Percentiles rank a stretch among this genome's conserved stretches.
Evolutionary conservation across 2,113 vertebrate species (phyloP).

Genomic region (Phocoena phocoena): DNA sequence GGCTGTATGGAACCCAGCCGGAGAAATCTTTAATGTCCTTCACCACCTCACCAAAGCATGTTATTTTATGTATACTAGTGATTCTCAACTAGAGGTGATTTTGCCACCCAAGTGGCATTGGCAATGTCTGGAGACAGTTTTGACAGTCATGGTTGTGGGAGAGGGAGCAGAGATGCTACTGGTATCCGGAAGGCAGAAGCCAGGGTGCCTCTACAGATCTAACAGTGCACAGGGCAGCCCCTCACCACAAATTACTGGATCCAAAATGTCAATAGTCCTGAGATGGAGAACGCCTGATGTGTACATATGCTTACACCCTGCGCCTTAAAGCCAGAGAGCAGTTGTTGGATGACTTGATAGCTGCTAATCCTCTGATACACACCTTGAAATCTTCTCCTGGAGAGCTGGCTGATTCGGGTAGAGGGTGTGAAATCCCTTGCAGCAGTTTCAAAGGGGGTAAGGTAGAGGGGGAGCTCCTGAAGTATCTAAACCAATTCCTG

Average conservation of each 20-base stretch:
- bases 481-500: background rate
- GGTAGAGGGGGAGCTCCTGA: background rate
- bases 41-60: background rate
- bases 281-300: background rate
- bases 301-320: background rate
- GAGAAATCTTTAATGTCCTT: background rate
- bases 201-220: background rate
- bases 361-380: background rate
- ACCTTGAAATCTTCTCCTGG: background rate
- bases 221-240: background rate
- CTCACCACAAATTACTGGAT: background rate
- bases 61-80: background rate
- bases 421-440: background rate
- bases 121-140: background rate
- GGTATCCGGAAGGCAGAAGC: background rate
- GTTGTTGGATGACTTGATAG: too few relatives aligned
- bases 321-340: background rate
- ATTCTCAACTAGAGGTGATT: background rate
- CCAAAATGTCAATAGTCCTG: background rate
- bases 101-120: background rate
- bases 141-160: background rate
- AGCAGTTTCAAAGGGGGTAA: background rate
- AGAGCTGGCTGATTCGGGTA: background rate
- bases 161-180: accelerated
- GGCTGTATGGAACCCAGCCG: background rate